Percentiles rank a stretch among this genome's conserved stretches.
phyloP scores from a whole-genome alignment of 2,113 vertebrate genomes.

The Cromileptes altivelis region DNA sequence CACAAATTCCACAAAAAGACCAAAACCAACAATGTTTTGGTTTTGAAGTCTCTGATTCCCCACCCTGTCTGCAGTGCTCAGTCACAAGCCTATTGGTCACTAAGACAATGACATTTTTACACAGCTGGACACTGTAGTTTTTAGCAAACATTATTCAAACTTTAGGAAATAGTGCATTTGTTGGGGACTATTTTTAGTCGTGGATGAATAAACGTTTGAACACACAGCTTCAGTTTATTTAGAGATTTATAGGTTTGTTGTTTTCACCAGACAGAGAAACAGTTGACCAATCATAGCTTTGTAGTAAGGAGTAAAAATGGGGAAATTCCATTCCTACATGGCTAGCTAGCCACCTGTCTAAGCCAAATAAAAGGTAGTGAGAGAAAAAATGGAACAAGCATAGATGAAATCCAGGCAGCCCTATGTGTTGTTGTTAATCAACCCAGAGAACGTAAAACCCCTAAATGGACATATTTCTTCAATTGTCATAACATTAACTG shows the following conservation, averaged over 20 bases:
- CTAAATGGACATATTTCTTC: neutral
- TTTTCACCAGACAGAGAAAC: neutral
- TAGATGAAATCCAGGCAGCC: neutral
- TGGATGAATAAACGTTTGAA: neutral
- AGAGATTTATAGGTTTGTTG: neutral
- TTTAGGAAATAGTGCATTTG: no score
- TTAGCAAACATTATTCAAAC: no score
- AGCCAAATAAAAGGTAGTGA: neutral
- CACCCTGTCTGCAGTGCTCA: neutral
- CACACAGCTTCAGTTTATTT: neutral
- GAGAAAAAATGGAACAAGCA: neutral
- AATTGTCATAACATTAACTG: neutral
- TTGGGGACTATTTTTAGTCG: neutral
- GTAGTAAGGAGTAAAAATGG: neutral
- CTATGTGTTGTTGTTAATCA: neutral
- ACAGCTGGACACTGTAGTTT: no score
- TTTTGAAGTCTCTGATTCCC: no score
- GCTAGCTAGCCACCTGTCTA: neutral
- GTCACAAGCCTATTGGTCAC: neutral
- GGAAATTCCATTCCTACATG: neutral
- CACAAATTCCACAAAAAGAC: constrained; percentile 17
- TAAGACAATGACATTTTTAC: no score
- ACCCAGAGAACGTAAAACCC: neutral
- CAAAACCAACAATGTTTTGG: neutral
- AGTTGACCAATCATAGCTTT: neutral